A percentile compares a stretch with the other conserved stretches of the same genome.
These are phyloP conservation scores for Smittia aterrima DNA, from an alignment of 2,888 invertebrate genomes.

Conservation along the genomic window DNA sequence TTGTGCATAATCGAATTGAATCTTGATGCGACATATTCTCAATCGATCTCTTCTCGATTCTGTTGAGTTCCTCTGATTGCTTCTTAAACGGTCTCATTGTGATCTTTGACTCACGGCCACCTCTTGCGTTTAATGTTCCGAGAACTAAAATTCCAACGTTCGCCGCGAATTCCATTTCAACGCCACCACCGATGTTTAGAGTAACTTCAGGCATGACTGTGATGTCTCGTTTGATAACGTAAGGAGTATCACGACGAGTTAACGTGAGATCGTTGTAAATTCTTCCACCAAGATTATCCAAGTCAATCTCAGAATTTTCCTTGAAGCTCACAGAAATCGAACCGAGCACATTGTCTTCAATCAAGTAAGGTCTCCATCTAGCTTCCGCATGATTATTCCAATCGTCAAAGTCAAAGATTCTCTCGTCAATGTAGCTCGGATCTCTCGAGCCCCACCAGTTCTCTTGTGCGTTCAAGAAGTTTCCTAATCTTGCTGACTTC, in stretches of 20 bases:
- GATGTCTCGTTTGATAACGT: conserved; percentile 81
- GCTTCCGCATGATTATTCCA: conserved; percentile 98
- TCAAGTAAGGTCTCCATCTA: conserved; percentile 81
- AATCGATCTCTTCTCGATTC: conserved; percentile 53
- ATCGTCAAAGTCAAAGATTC: conserved; percentile 97
- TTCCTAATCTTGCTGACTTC: conserved; percentile 81
- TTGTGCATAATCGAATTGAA: conserved; percentile 76
- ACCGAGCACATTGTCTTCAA: conserved; percentile 72
- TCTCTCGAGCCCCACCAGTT: conserved; percentile 95
- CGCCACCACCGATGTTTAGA: conserved; percentile 83
- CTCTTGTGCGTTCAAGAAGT: conserved; percentile 80
- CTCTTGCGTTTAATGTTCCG: conserved; percentile 83
- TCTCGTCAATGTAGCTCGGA: conserved; percentile 69
- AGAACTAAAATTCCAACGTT: conserved; percentile 94
- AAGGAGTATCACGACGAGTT: conserved; percentile 66
- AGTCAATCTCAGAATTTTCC: conserved; percentile 58
- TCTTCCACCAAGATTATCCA: conserved; percentile 74
- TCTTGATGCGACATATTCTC: conserved; percentile 60
- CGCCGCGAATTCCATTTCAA: conserved; percentile 88
- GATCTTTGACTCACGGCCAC: conserved; percentile 72
- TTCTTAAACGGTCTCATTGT: conserved; percentile 65
- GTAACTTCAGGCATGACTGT: conserved; percentile 95
- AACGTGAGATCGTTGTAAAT: conserved; percentile 66
- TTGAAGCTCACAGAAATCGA: conserved; percentile 71
- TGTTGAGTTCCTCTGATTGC: conserved; percentile 46